Evolutionary conservation across 2,888 invertebrate species (phyloP), one percentile per base, ranked within the genome.

Genomic region (Chymomyza procnemis): DNA sequence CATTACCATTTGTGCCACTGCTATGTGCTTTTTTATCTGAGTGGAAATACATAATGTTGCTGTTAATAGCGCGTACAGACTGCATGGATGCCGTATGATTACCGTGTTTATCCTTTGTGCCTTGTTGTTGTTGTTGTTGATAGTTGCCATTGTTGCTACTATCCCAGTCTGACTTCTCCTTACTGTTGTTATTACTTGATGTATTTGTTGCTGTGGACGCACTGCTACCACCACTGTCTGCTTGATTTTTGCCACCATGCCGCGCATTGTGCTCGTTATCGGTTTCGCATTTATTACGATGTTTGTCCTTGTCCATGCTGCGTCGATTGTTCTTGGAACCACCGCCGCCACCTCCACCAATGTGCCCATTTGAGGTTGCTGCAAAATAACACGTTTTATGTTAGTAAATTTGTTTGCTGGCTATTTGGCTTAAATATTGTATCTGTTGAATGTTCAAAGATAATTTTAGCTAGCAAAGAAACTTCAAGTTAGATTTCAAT

Each of bases 251-350:
- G 61, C 65, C 64, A 67, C 71, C 71, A 56, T 85, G 80, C 55
- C 82, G 73, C 52, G 66, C 61, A 64, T 74, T 76, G 66, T 86
- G 80, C 76, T 85, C 81, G 68, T 64, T 80, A 61, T 85, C 84
- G 50, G 61, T 64, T 60, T 80, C 76, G 61, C 68, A 66, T 52
- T 78, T 78, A 48, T 87, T 88, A 65, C 86, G 86, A 72, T 81
- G 76, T 61, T 80, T 91, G 54, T 91, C 91, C 76, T 91, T 91
- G 73, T 91, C 91, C 75, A 88, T 76, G 78, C 91, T 90, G 67
- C 90, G 90, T 56, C 90, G 89, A 78, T 88, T 89, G 75, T 85
- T 89, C 75, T 89, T 88, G 55, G 76, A 81, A 59, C 78, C 83
- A 59, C 76, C 81, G 61, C 77, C 75, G 64, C 79, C 74, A 21